Percentiles rank a stretch among this genome's conserved stretches.
These are phyloP conservation scores for Aspidapion aeneum DNA, from an alignment of 2,888 invertebrate species.

Conservation along the genomic window DNA sequence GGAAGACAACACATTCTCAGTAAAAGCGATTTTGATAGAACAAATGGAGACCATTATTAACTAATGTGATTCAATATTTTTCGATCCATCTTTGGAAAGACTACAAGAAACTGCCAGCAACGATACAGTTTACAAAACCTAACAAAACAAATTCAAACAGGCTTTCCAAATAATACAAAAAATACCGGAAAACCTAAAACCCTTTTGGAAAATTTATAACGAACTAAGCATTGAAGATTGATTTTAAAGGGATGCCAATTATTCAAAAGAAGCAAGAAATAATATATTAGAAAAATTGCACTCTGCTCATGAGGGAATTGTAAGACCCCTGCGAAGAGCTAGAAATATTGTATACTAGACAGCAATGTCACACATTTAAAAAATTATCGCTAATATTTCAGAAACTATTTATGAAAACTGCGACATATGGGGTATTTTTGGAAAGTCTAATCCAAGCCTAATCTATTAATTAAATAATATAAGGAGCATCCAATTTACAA, in stretches of 20 bases:
- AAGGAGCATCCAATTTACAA: too few relatives aligned
- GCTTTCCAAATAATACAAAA: not conserved
- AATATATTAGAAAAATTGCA: not conserved
- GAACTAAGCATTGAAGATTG: not conserved
- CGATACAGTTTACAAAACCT: not conserved
- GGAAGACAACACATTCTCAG: not conserved
- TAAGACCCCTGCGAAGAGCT: not conserved
- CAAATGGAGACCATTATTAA: not conserved
- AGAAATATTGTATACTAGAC: too few relatives aligned
- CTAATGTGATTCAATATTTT: not conserved
- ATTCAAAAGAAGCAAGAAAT: too few relatives aligned
- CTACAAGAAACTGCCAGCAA: not conserved
- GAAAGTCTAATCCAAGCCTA: too few relatives aligned
- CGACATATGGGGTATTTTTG: too few relatives aligned
- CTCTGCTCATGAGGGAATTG: not conserved
- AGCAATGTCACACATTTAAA: too few relatives aligned
- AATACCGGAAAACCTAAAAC: not conserved
- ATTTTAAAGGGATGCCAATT: too few relatives aligned
- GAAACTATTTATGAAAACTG: too few relatives aligned
- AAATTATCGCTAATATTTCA: too few relatives aligned
- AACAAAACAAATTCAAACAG: not conserved
- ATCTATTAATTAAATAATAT: too few relatives aligned
- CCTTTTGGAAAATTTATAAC: not conserved
- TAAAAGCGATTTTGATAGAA: not conserved
- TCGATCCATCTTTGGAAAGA: not conserved